Evolutionary conservation across 1,140 invertebrate species (phyloP), one percentile per base, ranked within the genome.

Genomic region (Polypedilum pembai): DNA sequence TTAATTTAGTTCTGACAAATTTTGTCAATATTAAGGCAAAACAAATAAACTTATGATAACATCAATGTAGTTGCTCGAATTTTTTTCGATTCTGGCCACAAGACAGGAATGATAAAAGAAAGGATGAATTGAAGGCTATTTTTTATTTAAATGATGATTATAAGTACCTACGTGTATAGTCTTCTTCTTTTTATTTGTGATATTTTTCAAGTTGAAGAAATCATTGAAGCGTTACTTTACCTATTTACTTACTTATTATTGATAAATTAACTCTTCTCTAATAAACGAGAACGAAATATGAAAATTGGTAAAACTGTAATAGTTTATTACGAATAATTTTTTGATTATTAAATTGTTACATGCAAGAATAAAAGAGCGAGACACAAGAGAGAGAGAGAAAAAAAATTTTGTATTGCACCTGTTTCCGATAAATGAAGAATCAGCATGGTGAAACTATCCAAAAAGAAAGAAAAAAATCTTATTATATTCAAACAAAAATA

Each of bases 381-480:
- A 56, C 12, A 56, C 12, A 15, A n/a, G 45, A n/a, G 45, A 69
- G 18, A n/a, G 18, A 66, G 1, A 1, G 18, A 69, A 18, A 8
- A 8, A 18, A 18, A 18, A 3, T 69, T 69, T 69, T 69, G 17
- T 69, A 18, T 69, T 69, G 65, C 20, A 69, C 45, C 10, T 56
- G 12, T n/a, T n/a, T 56, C 45, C n/a, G 24, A 33, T 33, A 33
- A 33, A 33, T 33, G 24, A 56, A 21, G n/a, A 21, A 69, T 69
- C 65, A 69, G 65, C 65, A 69, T 69, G 65, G 65, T 69, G 65
- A 69, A 66, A 18, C n/a, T 56, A 56, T 56, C 17, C 8, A 69
- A 69, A 66, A 69, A 18, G 8, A 69, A 69, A 56, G 10, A 56
- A 56, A 56, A n/a, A 56, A 56, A 15, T 56, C 10, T 20, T 69